These are phyloP conservation scores for Tupiocoris notatus DNA, from an alignment of 2,888 invertebrate species.

Conservation along the genomic window DNA sequence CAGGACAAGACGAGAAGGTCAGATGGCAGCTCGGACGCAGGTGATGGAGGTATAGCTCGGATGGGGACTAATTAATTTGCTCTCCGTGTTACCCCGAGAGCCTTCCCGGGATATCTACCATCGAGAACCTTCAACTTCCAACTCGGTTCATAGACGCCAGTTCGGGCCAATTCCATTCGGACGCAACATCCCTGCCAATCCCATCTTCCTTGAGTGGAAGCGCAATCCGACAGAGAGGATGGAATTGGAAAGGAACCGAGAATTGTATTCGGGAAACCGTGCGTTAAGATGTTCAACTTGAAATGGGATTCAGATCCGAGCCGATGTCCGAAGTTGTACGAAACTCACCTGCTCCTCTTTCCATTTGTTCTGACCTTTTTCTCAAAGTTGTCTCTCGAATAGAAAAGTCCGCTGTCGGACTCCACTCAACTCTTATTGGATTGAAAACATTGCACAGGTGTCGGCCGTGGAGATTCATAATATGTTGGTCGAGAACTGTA, in stretches of 20 bases:
- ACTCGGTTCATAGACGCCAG: neutral
- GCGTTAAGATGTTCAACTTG: neutral
- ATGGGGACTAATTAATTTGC: constrained; percentile 34
- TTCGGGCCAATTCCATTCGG: neutral
- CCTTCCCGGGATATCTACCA: neutral
- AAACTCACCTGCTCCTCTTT: neutral
- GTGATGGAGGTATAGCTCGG: neutral
- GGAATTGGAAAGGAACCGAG: neutral
- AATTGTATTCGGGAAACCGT: neutral
- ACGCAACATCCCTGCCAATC: neutral
- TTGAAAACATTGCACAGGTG: neutral
- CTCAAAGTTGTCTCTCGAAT: neutral
- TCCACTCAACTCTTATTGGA: neutral
- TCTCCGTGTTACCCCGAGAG: constrained; percentile 18
- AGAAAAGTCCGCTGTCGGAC: neutral
- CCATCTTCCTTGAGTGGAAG: neutral
- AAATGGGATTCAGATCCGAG: neutral
- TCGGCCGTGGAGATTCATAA: neutral
- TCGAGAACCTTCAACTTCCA: constrained; percentile 11
- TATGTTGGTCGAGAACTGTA: too few relatives aligned
- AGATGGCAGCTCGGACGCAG: neutral
- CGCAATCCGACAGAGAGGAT: neutral
- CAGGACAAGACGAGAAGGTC: neutral
- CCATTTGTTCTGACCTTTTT: neutral
- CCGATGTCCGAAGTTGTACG: neutral